phyloP scores from a whole-genome alignment of 2,888 invertebrate species.

The Leuctra nigra region DNA sequence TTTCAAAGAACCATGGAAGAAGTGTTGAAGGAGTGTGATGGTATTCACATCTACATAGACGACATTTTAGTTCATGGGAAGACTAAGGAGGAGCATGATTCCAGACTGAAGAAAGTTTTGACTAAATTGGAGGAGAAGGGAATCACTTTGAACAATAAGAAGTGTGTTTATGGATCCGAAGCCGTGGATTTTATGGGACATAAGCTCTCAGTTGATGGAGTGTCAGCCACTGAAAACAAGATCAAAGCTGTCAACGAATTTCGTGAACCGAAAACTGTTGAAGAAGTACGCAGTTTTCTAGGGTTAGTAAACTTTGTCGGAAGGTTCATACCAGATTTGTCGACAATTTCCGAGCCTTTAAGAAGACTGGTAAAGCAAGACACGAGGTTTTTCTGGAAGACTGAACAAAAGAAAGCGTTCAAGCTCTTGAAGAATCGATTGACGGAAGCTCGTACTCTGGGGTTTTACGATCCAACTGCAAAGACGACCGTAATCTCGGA shows the following conservation, averaged over 20 bases:
- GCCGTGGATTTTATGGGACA: slow-evolving; percentile 4
- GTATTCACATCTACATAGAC: slow-evolving; percentile 35
- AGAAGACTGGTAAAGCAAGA: not conserved
- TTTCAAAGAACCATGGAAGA: slow-evolving; percentile 39
- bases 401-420: not conserved
- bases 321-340: slow-evolving; percentile 2
- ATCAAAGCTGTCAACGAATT: slow-evolving; percentile 1
- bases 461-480: not conserved
- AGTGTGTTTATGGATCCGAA: not conserved
- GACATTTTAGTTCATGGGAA: slow-evolving; percentile 8
- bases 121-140: slow-evolving; percentile 37
- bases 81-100: not conserved
- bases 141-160: slow-evolving; percentile 28
- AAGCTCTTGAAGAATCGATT: not conserved
- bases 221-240: not conserved
- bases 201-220: not conserved
- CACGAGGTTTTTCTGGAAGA: not conserved
- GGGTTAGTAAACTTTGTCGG: slow-evolving; percentile 1
- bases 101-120: slow-evolving; percentile 33
- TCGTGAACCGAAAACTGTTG: not conserved
- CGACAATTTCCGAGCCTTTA: slow-evolving; percentile 1
- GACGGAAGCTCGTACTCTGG: not conserved
- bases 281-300: slow-evolving; percentile 8
- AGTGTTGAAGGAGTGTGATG: slow-evolving; percentile 35
- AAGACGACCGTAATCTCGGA: slow-evolving; percentile 25